These are phyloP conservation scores for Parapsyche elsis DNA, from an alignment of 1,140 invertebrate species.

Conservation along the genomic window DNA sequence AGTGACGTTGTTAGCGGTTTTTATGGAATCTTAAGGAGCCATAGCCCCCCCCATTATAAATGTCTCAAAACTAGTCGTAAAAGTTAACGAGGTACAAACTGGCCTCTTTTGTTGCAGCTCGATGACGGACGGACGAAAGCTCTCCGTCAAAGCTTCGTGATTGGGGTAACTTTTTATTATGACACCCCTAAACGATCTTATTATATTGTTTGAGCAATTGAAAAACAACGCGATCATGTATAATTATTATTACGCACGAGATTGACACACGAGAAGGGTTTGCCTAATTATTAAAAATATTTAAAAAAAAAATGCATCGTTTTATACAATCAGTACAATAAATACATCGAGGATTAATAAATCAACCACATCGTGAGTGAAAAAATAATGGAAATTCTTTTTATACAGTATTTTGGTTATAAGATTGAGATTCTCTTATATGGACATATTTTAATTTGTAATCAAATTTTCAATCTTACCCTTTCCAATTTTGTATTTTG, in stretches of 20 bases:
- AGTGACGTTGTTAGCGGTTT: constrained; percentile 54
- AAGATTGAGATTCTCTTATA: no score
- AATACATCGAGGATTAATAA: no score
- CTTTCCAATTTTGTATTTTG: no score
- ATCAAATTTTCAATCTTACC: no score
- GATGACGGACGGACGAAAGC: background rate
- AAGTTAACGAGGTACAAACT: constrained; percentile 55
- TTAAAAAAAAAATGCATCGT: no score
- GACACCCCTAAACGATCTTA: background rate
- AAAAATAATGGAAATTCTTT: no score
- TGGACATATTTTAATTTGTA: no score
- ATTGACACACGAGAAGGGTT: background rate
- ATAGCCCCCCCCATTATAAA: constrained; percentile 43
- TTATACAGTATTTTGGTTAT: no score
- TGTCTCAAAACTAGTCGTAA: constrained; percentile 53
- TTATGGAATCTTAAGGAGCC: constrained; percentile 51
- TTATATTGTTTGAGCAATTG: background rate
- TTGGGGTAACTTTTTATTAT: constrained; percentile 10
- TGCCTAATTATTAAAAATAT: no score
- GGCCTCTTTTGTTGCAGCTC: constrained; percentile 31
- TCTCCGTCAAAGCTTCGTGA: background rate
- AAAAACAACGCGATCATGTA: background rate
- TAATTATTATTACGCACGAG: background rate
- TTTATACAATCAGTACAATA: no score
- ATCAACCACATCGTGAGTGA: no score